A percentile compares a stretch with the other conserved stretches of the same genome.
phyloP scores from a whole-genome alignment of 1,140 invertebrate genomes.

The Drosophila elegans region DNA sequence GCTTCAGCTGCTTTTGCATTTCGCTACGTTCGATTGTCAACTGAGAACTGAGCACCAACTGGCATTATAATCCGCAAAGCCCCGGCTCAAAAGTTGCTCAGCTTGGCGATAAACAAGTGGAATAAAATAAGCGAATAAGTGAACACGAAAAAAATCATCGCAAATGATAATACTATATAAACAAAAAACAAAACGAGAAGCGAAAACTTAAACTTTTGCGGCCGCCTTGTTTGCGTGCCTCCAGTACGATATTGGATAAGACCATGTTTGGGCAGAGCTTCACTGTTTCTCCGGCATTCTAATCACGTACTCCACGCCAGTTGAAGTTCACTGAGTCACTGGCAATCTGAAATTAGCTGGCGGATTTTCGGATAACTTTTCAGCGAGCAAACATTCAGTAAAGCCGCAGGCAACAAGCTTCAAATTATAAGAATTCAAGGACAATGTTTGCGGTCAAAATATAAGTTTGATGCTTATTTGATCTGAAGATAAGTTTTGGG shows the following conservation, averaged over 20 bases:
- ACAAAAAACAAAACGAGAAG: slow-evolving; percentile 20
- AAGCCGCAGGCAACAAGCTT: not conserved
- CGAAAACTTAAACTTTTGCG: slow-evolving; percentile 23
- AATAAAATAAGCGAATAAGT: slow-evolving; percentile 11
- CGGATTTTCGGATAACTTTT: slow-evolving; percentile 10
- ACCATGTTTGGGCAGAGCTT: slow-evolving; percentile 34
- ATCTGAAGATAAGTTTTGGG: no score
- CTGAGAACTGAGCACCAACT: slow-evolving; percentile 50
- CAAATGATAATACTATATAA: slow-evolving; percentile 16
- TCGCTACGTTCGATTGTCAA: slow-evolving; percentile 62
- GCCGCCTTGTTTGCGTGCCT: slow-evolving; percentile 40
- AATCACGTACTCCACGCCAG: slow-evolving; percentile 57
- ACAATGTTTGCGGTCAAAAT: not conserved
- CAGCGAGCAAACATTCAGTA: slow-evolving; percentile 1
- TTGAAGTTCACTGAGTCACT: slow-evolving; percentile 39
- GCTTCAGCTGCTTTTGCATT: slow-evolving; percentile 56
- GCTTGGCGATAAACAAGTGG: slow-evolving; percentile 56
- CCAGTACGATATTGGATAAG: slow-evolving; percentile 45
- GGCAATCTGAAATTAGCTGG: slow-evolving; percentile 25
- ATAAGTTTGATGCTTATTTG: no score
- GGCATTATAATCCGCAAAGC: slow-evolving; percentile 4
- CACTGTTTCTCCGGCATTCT: slow-evolving; percentile 28
- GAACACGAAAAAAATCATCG: slow-evolving; percentile 22
- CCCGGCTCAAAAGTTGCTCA: slow-evolving; percentile 23
- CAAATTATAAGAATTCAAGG: not conserved